A percentile compares a stretch with the other conserved stretches of the same genome.
These are phyloP conservation scores for Cosmorhoe ocellata DNA, from an alignment of 2,888 invertebrate genomes.

Conservation along the genomic window DNA sequence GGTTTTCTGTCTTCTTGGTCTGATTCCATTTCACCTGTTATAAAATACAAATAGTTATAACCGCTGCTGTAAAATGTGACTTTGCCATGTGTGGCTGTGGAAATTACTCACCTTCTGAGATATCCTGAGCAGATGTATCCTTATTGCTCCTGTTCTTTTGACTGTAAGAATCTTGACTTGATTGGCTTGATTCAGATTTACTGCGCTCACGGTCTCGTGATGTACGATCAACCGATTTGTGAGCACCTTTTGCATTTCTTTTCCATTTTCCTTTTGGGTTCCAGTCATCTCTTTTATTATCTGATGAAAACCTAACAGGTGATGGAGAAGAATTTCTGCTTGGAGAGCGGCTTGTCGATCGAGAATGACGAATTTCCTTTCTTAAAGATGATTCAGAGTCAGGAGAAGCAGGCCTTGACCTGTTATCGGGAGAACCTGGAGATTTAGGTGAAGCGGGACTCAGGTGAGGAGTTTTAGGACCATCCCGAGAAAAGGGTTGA, in stretches of 20 bases:
- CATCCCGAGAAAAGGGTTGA: conserved; percentile 55
- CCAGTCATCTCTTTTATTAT: conserved; percentile 59
- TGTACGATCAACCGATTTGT: conserved; percentile 65
- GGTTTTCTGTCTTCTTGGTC: conserved; percentile 73
- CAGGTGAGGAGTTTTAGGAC: conserved; percentile 68
- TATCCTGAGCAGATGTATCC: conserved; percentile 82
- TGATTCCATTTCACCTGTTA: conserved; percentile 84
- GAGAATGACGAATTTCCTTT: conserved; percentile 51
- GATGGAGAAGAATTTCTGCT: conserved; percentile 59
- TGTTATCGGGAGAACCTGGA: conserved; percentile 48
- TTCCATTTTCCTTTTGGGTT: conserved; percentile 73
- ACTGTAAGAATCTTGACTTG: conserved; percentile 69
- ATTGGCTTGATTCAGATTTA: conserved; percentile 72
- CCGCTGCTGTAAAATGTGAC: not conserved
- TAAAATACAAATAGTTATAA: not conserved
- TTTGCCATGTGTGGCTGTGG: not conserved
- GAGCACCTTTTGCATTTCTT: conserved; percentile 74
- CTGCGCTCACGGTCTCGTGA: conserved; percentile 47
- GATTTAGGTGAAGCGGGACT: conserved; percentile 61
- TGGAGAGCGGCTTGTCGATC: conserved; percentile 64
- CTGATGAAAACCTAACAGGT: conserved; percentile 34
- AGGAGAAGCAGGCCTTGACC: conserved; percentile 63
- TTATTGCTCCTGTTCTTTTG: conserved; percentile 57
- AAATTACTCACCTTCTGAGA: conserved; percentile 80
- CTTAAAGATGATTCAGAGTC: conserved; percentile 51